Evolutionary conservation across 35 echinoderm and acorn worm genomes (phyloP), one percentile per base, ranked within the genome.

Genomic region (Ophioderma brevispina): DNA sequence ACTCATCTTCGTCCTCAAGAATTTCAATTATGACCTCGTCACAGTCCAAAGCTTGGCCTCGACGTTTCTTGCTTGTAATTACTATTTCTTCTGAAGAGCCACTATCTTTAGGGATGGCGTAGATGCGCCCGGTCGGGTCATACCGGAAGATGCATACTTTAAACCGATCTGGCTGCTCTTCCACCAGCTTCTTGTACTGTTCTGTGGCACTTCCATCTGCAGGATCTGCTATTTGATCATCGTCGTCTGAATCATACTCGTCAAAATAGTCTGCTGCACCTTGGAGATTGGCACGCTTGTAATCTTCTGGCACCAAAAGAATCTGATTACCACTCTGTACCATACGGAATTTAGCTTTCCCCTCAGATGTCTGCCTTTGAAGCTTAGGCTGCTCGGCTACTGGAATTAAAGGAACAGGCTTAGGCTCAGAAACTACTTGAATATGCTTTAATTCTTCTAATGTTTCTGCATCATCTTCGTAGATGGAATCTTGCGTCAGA

Each of bases 231-330:
- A 86, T 49, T 1, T 33, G 34, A 13, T 39, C 33, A 32, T 92
- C 95, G 40, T 84, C 82, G 79, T 98, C 96, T 37, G 96, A 92
- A 87, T 94, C 93, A 52, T 96, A 96, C 59, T 70, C 59, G 1
- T 70, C 79, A 10, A 92, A 85, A 75, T 79, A 78, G 37, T 77
- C 80, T 31, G 78, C 81, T 17, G 80, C 89, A 18, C 94, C 81
- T 37, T 86, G 87, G 13, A 94, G 87, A 31, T 85, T 76, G 3
- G 92, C 84, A 39, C 83, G 75, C 32, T 94, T 82, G 32, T 38
- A 56, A 31, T 76, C 76, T 79, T 88, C 85, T 79, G 40, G 38
- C 10, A 84, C 37, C 36, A 94, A 40, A 13, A 88, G 80, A 8
- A 91, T 82, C 30, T 75, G 46, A 32, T 64, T 89, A 34, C 78